Percentiles rank a stretch among this genome's conserved stretches.
phyloP scores from a whole-genome alignment of 2,113 vertebrate species.

The Hirundichthys speculiger region DNA sequence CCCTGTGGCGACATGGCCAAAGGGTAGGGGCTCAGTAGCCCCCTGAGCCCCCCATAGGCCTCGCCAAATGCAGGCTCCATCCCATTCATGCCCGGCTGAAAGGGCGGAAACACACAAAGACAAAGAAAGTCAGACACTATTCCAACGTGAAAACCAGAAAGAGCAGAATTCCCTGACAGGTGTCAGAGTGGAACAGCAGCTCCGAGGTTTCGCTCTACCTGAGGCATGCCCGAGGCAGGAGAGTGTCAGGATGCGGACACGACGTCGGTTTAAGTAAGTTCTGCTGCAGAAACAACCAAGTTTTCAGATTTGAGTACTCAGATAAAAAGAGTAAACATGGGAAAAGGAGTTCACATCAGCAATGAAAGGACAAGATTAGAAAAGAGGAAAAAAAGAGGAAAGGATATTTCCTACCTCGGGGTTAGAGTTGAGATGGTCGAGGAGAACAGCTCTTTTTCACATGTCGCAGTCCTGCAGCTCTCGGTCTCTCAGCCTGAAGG shows the following conservation, averaged over 20 bases:
- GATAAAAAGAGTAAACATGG: not conserved
- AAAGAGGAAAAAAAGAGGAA: not conserved
- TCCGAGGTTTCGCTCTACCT: constrained; percentile 56
- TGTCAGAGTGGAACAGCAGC: not conserved
- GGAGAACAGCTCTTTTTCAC: constrained; percentile 50
- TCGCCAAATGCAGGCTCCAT: constrained; percentile 84
- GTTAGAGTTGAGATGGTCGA: constrained; percentile 47
- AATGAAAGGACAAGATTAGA: not conserved
- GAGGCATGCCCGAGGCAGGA: constrained; percentile 77
- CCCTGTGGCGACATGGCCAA: constrained; percentile 77
- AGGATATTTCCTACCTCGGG: constrained; percentile 29
- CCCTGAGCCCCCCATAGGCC: constrained; percentile 75
- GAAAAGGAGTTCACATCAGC: not conserved
- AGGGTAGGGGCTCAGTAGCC: constrained; percentile 73
- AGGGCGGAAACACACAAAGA: constrained; percentile 11
- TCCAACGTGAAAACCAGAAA: not conserved
- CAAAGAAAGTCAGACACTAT: constrained; percentile 4
- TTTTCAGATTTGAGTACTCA: not conserved
- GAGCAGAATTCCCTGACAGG: not conserved
- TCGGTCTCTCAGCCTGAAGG: constrained; percentile 44
- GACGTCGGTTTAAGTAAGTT: constrained; percentile 37
- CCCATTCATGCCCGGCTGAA: constrained; percentile 80
- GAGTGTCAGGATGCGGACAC: constrained; percentile 56
- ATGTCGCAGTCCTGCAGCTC: constrained; percentile 58
- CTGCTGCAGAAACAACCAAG: constrained; percentile 22